Base-by-base conservation (phyloP, 92 coral and sea anemone genomes). In the Ricordea florida region DNA sequence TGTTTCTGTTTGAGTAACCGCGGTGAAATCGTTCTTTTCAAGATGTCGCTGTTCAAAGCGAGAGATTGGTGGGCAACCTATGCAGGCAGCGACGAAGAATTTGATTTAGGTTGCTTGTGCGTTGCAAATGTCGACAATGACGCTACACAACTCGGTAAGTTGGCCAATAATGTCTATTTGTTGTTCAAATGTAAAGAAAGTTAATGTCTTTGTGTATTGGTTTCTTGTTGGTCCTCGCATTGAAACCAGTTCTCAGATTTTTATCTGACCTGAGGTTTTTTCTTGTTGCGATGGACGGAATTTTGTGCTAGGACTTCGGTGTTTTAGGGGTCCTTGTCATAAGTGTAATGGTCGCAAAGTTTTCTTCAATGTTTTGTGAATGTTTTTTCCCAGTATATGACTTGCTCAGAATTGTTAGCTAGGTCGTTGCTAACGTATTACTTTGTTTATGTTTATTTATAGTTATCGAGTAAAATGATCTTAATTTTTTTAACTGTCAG, bases 11-110 rank as follows among this genome's bases (percentile, higher is more conserved):
- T 53, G 77, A 28, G 53, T 51, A 70, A 70, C 77, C 77, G 77
- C 77, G 77, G 65, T 55, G 41, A 51, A 69, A 50, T 30, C 52
- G 40, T 41, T 20, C 30, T n/a, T 22, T 33, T 34, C 58, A 30
- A 79, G 68, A 96, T 96, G 99, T 96, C 97, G 93, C 88, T 94
- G 89, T 94, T 94, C 93, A 94, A 94, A 81, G 98, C 98, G 72
- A 90, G 98, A 81, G 98, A 94, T 86, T 94, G 98, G 98, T 94
- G 98, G 98, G 89, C 97, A 46, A 86, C 99, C 63, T 92, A 90
- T 84, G 84, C 94, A 49, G 99, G 97, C 8, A 96, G 87, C 92
- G 96, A 87, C 65, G 99, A 96, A 81, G 99, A 96, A 72, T 96
- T 92, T 79, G 99, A 96, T 67, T 56, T 85, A 20, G 99, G 99